These are phyloP conservation scores for Zaprionus tsacasi DNA, from an alignment of 1,140 invertebrate genomes.

Conservation along the genomic window DNA sequence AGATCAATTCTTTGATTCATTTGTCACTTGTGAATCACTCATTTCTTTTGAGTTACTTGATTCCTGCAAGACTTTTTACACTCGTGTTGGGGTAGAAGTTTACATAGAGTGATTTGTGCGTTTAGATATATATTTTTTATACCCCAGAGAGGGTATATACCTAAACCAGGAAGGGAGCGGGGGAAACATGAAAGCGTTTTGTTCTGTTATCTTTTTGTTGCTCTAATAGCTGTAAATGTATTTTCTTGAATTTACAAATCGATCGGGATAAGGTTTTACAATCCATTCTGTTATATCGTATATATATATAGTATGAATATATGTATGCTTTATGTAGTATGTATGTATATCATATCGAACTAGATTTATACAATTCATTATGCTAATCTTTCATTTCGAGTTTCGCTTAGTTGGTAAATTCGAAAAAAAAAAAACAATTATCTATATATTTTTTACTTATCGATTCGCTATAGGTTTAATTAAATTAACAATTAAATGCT, in stretches of 20 bases:
- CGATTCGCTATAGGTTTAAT: conserved; percentile 1
- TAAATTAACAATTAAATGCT: conserved; percentile 4
- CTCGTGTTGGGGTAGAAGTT: not conserved
- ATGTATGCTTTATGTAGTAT: not conserved
- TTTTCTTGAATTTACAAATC: conserved; percentile 4
- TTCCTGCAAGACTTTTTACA: not conserved
- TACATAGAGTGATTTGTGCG: not conserved
- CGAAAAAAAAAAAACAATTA: not conserved
- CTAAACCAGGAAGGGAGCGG: not conserved
- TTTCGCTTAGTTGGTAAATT: conserved; percentile 1
- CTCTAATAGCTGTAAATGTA: not conserved
- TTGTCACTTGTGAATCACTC: no score
- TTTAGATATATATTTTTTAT: no score
- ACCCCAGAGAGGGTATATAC: no score
- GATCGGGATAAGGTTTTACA: not conserved
- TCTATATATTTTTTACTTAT: not conserved
- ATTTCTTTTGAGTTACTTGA: not conserved
- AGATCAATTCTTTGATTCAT: no score
- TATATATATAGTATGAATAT: not conserved
- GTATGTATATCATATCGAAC: conserved; percentile 1
- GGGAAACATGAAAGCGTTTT: conserved; percentile 1
- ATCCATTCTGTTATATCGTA: not conserved
- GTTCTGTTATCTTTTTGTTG: not conserved
- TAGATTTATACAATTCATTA: conserved; percentile 10
- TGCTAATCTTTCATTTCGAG: not conserved